Evolutionary conservation across 2,888 invertebrate genomes (phyloP), one percentile per base, ranked within the genome.

Genomic region (Mimachlamys varia): DNA sequence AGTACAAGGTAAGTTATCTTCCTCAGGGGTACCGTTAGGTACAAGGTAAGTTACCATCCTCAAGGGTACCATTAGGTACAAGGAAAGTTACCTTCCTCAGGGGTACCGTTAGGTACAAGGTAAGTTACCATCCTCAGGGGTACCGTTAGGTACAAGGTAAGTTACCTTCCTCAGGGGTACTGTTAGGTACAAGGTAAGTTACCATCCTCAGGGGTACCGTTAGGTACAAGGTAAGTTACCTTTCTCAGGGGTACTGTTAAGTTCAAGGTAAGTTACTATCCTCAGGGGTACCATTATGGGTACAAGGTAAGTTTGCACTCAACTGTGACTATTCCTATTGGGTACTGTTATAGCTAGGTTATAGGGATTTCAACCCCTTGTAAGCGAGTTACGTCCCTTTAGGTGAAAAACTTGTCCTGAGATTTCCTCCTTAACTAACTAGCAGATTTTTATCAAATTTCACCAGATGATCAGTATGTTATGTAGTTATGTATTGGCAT

Each of bases 311-410:
- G 19, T 53, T 53, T 17, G 19, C 15, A 53, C 53, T 44, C 44
- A 44, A 44, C 4, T 44, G 44, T 44, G 44, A 44, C 44, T 7
- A 44, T 49, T 37, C 53, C 76, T 92, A 93, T 96, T 96, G 98
- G 99, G 90, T 99, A 44, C 44, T 7, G 4, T 44, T 44, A n/a
- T n/a, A n/a, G n/a, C n/a, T n/a, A n/a, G n/a, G n/a, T n/a, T n/a
- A n/a, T n/a, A n/a, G n/a, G n/a, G n/a, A n/a, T n/a, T n/a, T n/a
- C n/a, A n/a, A n/a, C n/a, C n/a, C n/a, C n/a, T n/a, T n/a, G n/a
- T n/a, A n/a, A n/a, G n/a, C n/a, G n/a, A n/a, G n/a, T n/a, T n/a
- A n/a, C n/a, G n/a, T n/a, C n/a, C n/a, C n/a, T n/a, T n/a, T n/a
- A n/a, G n/a, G n/a, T n/a, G n/a, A n/a, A n/a, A n/a, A n/a, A n/a